Conservation (phyloP, 2,113 vertebrate genomes). For the Scomber japonicus region DNA sequence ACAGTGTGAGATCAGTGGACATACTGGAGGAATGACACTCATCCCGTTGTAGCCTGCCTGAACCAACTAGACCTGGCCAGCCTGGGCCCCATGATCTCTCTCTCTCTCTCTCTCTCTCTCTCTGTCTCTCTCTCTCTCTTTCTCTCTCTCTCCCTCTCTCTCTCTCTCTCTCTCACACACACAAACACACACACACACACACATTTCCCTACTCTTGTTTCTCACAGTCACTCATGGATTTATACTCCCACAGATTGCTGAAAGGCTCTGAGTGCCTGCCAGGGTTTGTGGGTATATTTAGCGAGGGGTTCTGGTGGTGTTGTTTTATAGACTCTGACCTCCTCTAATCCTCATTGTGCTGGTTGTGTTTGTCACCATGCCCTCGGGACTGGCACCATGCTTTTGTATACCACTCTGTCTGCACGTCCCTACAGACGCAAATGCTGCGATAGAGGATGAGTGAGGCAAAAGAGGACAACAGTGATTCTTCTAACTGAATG, state of each 20-base stretch:
- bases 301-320: conserved; percentile 29
- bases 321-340: conserved; percentile 17
- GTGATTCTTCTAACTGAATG: background rate
- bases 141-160: too few species aligned
- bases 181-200: background rate
- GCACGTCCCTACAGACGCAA: conserved; percentile 29
- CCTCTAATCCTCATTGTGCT: conserved; percentile 13
- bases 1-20: conserved; percentile 14
- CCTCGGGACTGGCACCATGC: conserved; percentile 1
- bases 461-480: conserved; percentile 18
- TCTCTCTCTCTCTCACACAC: background rate
- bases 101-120: too few species aligned
- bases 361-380: conserved; percentile 17
- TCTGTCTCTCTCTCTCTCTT: too few species aligned
- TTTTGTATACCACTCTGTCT: conserved; percentile 21
- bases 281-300: conserved; percentile 64
- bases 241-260: conserved; percentile 39
- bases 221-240: conserved; percentile 46
- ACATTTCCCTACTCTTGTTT: conserved; percentile 12
- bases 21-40: conserved; percentile 21
- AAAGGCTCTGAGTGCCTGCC: conserved; percentile 43
- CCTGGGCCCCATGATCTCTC: conserved; percentile 2
- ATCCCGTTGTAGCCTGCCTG: conserved; percentile 15
- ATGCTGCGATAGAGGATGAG: background rate
- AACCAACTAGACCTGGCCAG: conserved; percentile 21